These are phyloP conservation scores for Conus betulinus DNA, from an alignment of 1,140 invertebrate species.

Conservation along the genomic window DNA sequence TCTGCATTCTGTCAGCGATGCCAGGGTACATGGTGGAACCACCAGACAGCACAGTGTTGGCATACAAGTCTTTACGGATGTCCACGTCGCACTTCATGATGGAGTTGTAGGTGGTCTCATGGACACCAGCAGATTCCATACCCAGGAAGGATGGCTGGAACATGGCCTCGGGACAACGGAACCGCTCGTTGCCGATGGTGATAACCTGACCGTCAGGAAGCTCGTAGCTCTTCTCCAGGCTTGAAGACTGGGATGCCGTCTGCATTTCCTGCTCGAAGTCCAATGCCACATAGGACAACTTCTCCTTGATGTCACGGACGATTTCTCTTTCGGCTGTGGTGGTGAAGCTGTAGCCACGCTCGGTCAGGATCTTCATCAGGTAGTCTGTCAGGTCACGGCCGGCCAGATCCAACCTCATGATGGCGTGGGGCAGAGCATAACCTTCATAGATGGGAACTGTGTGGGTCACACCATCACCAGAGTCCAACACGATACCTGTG, in stretches of 20 bases:
- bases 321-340: constrained; percentile 97
- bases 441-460: constrained; percentile 91
- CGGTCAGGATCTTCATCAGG: constrained; percentile 96
- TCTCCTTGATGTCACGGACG: constrained; percentile 92
- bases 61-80: constrained; percentile 92
- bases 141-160: constrained; percentile 82
- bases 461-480: constrained; percentile 93
- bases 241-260: constrained; percentile 83
- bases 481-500: constrained; percentile 83
- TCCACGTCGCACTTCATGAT: constrained; percentile 83
- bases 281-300: constrained; percentile 92
- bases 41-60: constrained; percentile 93
- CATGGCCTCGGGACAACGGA: constrained; percentile 80
- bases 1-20: constrained; percentile 78
- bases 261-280: constrained; percentile 96
- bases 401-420: constrained; percentile 92
- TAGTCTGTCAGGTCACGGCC: constrained; percentile 96
- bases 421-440: constrained; percentile 86
- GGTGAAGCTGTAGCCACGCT: constrained; percentile 96
- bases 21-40: constrained; percentile 83
- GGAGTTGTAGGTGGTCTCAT: constrained; percentile 89
- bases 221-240: constrained; percentile 75
- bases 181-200: constrained; percentile 97
- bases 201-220: constrained; percentile 82
- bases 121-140: constrained; percentile 70